Conservation (phyloP, 1,140 invertebrate species). For the Ectropis grisescens region DNA sequence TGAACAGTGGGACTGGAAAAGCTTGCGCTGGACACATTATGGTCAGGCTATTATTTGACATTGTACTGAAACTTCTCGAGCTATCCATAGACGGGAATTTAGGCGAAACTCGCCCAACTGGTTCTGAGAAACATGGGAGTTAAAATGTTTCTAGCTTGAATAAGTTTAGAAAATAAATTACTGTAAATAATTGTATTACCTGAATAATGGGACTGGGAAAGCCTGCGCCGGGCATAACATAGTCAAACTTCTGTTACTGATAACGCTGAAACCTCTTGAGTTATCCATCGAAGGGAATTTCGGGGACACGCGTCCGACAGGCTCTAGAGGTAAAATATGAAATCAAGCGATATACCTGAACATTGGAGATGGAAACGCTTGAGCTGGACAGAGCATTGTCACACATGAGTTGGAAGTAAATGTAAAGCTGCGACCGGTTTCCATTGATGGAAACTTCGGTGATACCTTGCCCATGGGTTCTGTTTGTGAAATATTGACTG, state of each 20-base stretch:
- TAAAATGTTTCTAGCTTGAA: too few species aligned
- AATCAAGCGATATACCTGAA: conserved; percentile 53
- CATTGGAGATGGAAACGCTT: conserved; percentile 73
- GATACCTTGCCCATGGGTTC: conserved; percentile 73
- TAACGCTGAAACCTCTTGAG: conserved; percentile 76
- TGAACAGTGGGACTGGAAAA: conserved; percentile 76
- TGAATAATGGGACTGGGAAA: conserved; percentile 76
- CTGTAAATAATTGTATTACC: conserved; percentile 71
- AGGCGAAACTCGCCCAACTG: conserved; percentile 78
- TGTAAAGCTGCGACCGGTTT: conserved; percentile 72
- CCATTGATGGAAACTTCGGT: conserved; percentile 71
- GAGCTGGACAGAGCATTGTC: conserved; percentile 74
- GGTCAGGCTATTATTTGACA: conserved; percentile 70
- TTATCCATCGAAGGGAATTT: conserved; percentile 75
- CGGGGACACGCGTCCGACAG: conserved; percentile 78
- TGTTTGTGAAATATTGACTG: conserved; percentile 54
- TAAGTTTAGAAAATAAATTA: conserved; percentile 4
- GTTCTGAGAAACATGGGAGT: conserved; percentile 74
- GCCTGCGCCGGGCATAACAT: conserved; percentile 76
- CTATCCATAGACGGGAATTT: conserved; percentile 75
- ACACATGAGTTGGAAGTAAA: conserved; percentile 52
- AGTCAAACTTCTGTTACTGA: conserved; percentile 70
- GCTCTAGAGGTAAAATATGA: conserved; percentile 72
- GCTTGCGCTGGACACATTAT: conserved; percentile 76
- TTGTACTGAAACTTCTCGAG: conserved; percentile 76